Conservation (phyloP, 2,797 vertebrate genomes). For the Peromyscus attwateri region DNA sequence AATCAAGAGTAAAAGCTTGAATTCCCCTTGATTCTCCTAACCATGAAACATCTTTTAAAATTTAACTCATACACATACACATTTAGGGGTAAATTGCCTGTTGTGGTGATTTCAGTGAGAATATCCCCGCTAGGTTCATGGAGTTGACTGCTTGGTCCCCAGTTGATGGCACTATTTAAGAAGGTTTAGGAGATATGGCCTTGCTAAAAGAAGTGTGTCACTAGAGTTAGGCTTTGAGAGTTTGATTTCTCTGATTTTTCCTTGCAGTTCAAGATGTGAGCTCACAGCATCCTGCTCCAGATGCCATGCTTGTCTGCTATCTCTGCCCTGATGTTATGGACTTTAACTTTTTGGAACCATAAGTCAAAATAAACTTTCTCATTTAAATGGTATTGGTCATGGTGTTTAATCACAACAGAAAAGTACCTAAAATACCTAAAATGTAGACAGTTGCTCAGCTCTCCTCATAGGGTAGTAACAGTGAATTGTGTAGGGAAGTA, state of each 20-base stretch:
- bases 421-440: slow-evolving; percentile 3
- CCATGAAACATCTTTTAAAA: not conserved
- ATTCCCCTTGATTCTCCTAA: not conserved
- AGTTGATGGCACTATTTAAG: not conserved
- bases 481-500: not conserved
- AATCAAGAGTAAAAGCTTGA: not conserved
- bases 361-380: not conserved
- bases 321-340: not conserved
- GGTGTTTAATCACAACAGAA: not conserved
- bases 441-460: not conserved
- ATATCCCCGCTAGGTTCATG: not conserved
- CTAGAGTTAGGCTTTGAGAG: not conserved
- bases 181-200: not conserved
- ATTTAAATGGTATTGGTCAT: not conserved
- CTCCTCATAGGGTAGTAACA: not conserved
- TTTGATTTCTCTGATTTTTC: not conserved
- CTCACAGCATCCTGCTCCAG: not conserved
- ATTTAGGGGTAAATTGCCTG: not conserved
- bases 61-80: not conserved
- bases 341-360: not conserved
- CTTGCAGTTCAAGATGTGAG: not conserved
- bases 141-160: not conserved
- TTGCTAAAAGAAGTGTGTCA: not conserved
- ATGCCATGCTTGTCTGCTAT: not conserved
- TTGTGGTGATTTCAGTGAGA: not conserved